Base-by-base conservation (phyloP, 2,113 vertebrate genomes). In the Urocolius indicus region DNA sequence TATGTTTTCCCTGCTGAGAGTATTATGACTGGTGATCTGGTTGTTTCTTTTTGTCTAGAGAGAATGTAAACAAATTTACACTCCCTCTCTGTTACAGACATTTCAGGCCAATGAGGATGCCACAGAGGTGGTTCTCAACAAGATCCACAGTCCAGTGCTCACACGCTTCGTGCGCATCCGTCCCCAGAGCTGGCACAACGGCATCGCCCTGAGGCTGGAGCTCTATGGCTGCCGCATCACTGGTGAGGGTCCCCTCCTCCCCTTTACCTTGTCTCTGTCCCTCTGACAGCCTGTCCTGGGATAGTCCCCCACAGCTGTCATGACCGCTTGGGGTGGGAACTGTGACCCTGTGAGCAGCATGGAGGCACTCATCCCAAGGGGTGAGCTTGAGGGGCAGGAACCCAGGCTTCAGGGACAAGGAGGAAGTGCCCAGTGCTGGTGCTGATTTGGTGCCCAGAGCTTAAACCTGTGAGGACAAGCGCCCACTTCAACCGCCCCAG, bases 191-290 rank as follows among this genome's bases (percentile, higher is more conserved):
- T 99, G 99, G 99, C 98, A 99, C 90, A 98, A 98, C 0, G 99
- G 99, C 96, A 99, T 99, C 0, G 98, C 99, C 4, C 98, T 99
- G 90, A 98, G 99, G 26, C 98, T 99, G 32, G 99, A 99, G 94
- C 98, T 99, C 14, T 99, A 99, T 2, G 99, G 99, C 95, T 99
- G 99, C 96, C 98, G 99, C 91, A 99, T 99, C 82, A 99, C 99
- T 8, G 99, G 99, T 99, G 87, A 97, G 97, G 21, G 8, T 67
- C 32, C 24, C 46, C 34, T 41, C 17, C 43, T 77, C 43, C 36
- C 57, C 34, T 66, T 8, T 5, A 67, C 83, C 30, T 77, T 36
- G 41, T 76, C 46, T 83, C 55, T 43, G 45, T 55, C 24, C 43
- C 22, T 74, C 46, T 3, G 1, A 11, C 61, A 92, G 11, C 66